phyloP scores from a whole-genome alignment of 2,888 invertebrate genomes.

The Drosophila neutralis region DNA sequence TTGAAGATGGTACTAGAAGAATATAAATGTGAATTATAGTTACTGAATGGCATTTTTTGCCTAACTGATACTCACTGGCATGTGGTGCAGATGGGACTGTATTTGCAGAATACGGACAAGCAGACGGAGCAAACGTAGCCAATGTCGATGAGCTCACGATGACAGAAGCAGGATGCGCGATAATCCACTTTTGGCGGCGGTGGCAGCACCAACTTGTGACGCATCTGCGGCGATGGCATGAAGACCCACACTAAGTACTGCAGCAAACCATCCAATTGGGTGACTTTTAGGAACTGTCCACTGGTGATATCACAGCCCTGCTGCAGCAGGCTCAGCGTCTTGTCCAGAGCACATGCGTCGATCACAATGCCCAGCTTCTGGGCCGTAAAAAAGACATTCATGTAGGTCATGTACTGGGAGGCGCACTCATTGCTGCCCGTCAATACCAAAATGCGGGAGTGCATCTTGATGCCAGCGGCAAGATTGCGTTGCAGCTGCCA shows the following conservation, averaged over 20 bases:
- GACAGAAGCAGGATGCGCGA: constrained; percentile 99
- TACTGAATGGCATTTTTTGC: background rate
- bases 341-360: constrained; percentile 96
- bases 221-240: constrained; percentile 92
- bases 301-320: constrained; percentile 99
- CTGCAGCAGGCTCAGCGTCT: constrained; percentile 95
- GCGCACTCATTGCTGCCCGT: constrained; percentile 96
- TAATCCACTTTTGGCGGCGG: constrained; percentile 97
- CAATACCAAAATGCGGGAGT: constrained; percentile 92
- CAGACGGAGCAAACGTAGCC: constrained; percentile 99
- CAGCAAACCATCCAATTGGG: constrained; percentile 92
- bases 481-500: constrained; percentile 87
- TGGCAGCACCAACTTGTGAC: constrained; percentile 93
- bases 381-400: constrained; percentile 99
- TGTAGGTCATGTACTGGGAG: constrained; percentile 98
- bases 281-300: constrained; percentile 95
- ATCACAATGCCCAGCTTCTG: constrained; percentile 94
- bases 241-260: constrained; percentile 92
- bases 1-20: constrained; percentile 93
- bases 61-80: constrained; percentile 92
- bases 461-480: constrained; percentile 88
- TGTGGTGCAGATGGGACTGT: constrained; percentile 98
- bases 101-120: constrained; percentile 98
- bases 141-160: constrained; percentile 96
- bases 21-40: constrained; percentile 10